Evolutionary conservation across 2,888 invertebrate species (phyloP).

Genomic region (Tolmerus cingulatus): DNA sequence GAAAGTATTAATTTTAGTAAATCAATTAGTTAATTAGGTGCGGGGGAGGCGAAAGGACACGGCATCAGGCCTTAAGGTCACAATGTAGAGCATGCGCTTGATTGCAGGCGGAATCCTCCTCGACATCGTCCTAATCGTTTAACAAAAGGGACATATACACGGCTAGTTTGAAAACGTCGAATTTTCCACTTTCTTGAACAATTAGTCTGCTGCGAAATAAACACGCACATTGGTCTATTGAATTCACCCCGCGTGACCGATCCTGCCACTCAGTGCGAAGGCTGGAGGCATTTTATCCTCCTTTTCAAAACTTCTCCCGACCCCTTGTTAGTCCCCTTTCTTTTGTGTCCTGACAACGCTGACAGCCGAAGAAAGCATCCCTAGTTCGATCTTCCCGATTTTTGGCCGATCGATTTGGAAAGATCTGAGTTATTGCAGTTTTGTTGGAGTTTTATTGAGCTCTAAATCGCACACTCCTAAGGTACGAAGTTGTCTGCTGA

Average conservation of each 20-base stretch:
- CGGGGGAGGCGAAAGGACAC: not conserved
- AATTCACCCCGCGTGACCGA: slow-evolving; percentile 1
- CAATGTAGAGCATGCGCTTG: not conserved
- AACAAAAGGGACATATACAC: not conserved
- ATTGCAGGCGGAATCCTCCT: not conserved
- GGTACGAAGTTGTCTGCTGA: not conserved
- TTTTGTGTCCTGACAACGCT: not conserved
- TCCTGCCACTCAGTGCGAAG: not conserved
- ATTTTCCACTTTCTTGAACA: slow-evolving; percentile 32
- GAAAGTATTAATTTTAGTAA: slow-evolving; percentile 50
- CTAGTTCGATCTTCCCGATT: not conserved
- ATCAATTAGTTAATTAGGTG: not conserved
- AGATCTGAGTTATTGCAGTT: not conserved
- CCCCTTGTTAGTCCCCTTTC: not conserved
- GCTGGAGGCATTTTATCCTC: not conserved
- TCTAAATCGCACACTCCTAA: not conserved
- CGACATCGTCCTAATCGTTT: slow-evolving; percentile 4
- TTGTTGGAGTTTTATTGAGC: not conserved
- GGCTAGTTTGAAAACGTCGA: slow-evolving; percentile 18
- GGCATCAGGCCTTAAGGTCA: not conserved
- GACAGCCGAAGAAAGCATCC: not conserved
- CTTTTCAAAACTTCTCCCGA: not conserved
- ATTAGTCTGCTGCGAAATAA: slow-evolving; percentile 10
- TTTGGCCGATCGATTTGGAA: not conserved
- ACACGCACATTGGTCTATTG: slow-evolving; percentile 21